phyloP scores from a whole-genome alignment of 64 coral and sea anemone species.

The Dendrophyllia cribrosa region DNA sequence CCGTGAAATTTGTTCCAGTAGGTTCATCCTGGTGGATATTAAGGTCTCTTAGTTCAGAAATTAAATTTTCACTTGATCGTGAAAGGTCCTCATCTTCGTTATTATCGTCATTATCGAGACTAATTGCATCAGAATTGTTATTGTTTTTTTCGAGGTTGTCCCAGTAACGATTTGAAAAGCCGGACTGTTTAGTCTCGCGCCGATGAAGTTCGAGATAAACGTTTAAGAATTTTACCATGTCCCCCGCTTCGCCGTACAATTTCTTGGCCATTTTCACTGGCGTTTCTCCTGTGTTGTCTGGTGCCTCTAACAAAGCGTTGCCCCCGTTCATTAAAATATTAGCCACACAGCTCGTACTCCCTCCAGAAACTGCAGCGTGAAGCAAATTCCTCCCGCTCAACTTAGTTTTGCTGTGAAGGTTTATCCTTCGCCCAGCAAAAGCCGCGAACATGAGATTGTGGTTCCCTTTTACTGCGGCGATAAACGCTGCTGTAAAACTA shows the following conservation, averaged over 20 bases:
- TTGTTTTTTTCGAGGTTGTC: constrained; percentile 52
- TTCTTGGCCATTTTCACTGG: constrained; percentile 49
- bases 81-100: not conserved
- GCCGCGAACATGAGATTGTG: constrained; percentile 52
- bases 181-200: constrained; percentile 7
- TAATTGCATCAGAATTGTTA: not conserved
- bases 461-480: constrained; percentile 45
- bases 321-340: constrained; percentile 73
- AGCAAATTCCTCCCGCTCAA: constrained; percentile 55
- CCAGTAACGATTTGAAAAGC: constrained; percentile 11
- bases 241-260: not conserved
- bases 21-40: not conserved
- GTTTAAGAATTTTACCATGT: constrained; percentile 38
- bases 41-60: not conserved
- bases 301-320: constrained; percentile 38
- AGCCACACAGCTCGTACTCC: constrained; percentile 47
- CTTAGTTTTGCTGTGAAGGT: constrained; percentile 22
- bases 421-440: constrained; percentile 47
- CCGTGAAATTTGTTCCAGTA: not conserved
- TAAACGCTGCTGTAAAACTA: constrained; percentile 57
- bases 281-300: constrained; percentile 28
- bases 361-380: constrained; percentile 62
- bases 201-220: constrained; percentile 41
- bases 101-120: not conserved
- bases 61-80: not conserved